phyloP scores from a whole-genome alignment of 2,888 invertebrate genomes.

The Oligia fasciuncula region DNA sequence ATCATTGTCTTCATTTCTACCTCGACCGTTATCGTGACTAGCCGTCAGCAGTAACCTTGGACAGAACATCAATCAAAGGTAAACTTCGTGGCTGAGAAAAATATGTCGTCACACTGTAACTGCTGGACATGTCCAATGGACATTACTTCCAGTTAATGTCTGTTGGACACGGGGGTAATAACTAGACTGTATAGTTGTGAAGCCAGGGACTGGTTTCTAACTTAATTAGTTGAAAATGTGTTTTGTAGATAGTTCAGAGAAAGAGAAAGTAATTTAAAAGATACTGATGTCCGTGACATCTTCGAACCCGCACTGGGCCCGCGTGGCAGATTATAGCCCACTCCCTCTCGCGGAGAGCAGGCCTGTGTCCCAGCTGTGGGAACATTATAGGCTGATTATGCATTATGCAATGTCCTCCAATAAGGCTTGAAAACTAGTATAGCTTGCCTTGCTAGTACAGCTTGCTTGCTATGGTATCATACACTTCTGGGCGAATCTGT shows the following conservation, averaged over 20 bases:
- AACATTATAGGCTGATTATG: neutral
- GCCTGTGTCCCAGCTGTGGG: neutral
- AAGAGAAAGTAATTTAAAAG: neutral
- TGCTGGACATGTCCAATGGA: constrained; percentile 12
- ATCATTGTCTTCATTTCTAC: neutral
- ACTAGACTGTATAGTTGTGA: constrained; percentile 1
- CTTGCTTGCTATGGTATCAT: too few species aligned
- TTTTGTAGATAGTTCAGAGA: neutral
- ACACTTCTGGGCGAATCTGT: neutral
- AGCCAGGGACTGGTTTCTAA: neutral
- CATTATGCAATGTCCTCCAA: too few species aligned
- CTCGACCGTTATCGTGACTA: constrained; percentile 21
- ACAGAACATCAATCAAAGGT: constrained; percentile 53
- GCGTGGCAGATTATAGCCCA: neutral
- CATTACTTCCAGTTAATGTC: constrained; percentile 21
- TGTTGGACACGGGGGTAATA: constrained; percentile 31
- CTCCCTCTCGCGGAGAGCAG: neutral
- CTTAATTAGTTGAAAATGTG: constrained; percentile 1
- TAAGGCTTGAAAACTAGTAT: too few species aligned
- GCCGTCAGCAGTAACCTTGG: constrained; percentile 28
- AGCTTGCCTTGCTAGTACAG: too few species aligned
- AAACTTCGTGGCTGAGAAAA: constrained; percentile 25
- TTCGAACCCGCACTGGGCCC: neutral
- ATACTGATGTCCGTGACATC: neutral
- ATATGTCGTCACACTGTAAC: constrained; percentile 25